Evolutionary conservation across 2,888 invertebrate genomes (phyloP).

Genomic region (Pemphredon lugubris): DNA sequence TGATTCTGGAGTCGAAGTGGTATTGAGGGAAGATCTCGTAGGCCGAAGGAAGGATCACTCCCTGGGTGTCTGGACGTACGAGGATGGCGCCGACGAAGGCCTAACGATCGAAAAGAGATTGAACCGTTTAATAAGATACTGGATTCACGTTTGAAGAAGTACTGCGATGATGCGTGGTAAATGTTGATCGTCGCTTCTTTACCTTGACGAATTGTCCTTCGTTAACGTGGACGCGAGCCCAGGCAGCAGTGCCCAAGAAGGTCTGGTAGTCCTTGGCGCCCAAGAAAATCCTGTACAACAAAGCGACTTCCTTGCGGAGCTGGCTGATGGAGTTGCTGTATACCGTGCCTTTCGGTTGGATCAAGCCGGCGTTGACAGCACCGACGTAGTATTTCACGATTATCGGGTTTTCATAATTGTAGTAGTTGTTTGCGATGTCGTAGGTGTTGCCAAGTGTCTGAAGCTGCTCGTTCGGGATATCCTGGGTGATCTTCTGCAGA

Average conservation of each 20-base stretch:
- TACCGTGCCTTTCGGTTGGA: constrained; percentile 84
- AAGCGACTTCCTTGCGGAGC: constrained; percentile 85
- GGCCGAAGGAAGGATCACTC: constrained; percentile 86
- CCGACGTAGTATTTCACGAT: constrained; percentile 83
- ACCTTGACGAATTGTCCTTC: constrained; percentile 85
- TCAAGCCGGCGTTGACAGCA: constrained; percentile 82
- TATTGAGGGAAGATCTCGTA: constrained; percentile 89
- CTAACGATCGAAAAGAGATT: constrained; percentile 76
- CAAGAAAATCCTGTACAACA: constrained; percentile 86
- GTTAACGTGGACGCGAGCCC: constrained; percentile 86
- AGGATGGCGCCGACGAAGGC: constrained; percentile 85
- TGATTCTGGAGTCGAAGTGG: constrained; percentile 87
- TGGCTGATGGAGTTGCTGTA: constrained; percentile 85
- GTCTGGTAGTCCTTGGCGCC: constrained; percentile 88
- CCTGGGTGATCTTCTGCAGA: constrained; percentile 85
- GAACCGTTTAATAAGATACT: neutral
- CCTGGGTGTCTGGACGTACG: constrained; percentile 85
- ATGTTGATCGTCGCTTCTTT: no score
- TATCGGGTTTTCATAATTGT: constrained; percentile 82
- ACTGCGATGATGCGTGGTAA: no score
- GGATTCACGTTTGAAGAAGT: no score
- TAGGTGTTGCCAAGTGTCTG: constrained; percentile 84
- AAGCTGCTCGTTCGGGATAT: constrained; percentile 82
- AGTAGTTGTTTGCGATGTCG: constrained; percentile 83
- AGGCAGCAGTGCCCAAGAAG: constrained; percentile 87